Conservation (phyloP, 2,888 invertebrate species). For the Hypomecis atomaria region DNA sequence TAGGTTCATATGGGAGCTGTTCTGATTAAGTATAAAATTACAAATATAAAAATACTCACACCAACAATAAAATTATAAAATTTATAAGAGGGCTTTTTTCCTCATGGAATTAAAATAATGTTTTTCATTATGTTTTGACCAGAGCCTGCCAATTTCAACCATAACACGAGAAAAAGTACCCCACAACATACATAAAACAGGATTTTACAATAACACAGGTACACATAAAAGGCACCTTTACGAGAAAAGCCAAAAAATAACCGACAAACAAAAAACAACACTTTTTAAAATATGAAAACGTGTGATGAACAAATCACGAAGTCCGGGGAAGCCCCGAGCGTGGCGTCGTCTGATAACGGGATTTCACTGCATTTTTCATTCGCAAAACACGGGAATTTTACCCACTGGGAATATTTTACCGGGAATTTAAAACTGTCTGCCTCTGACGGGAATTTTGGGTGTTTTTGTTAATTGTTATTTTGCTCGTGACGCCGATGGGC, state of each 20-base stretch:
- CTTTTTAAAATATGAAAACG: constrained; percentile 8
- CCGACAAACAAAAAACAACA: constrained; percentile 4
- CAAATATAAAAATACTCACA: too few species aligned
- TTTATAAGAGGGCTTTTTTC: too few species aligned
- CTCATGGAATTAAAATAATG: too few species aligned
- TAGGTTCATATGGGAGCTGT: too few species aligned
- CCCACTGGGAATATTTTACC: constrained; percentile 12
- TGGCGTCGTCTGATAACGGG: constrained; percentile 42
- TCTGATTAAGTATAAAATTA: too few species aligned
- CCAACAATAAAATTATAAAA: too few species aligned
- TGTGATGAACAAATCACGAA: constrained; percentile 39
- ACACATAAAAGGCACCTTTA: background rate
- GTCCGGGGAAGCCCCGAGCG: constrained; percentile 28
- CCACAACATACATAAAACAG: too few species aligned
- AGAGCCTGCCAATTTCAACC: background rate
- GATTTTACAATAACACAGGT: background rate
- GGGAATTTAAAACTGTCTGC: background rate
- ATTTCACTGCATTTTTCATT: constrained; percentile 44
- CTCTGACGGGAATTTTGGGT: background rate
- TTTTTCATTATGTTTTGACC: too few species aligned
- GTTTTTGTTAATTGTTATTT: constrained; percentile 2
- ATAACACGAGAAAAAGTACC: background rate
- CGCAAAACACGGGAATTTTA: constrained; percentile 23
- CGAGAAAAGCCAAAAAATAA: background rate
- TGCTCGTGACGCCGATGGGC: background rate